phyloP scores from a whole-genome alignment of 2,888 invertebrate genomes.

The Hesperia comma region DNA sequence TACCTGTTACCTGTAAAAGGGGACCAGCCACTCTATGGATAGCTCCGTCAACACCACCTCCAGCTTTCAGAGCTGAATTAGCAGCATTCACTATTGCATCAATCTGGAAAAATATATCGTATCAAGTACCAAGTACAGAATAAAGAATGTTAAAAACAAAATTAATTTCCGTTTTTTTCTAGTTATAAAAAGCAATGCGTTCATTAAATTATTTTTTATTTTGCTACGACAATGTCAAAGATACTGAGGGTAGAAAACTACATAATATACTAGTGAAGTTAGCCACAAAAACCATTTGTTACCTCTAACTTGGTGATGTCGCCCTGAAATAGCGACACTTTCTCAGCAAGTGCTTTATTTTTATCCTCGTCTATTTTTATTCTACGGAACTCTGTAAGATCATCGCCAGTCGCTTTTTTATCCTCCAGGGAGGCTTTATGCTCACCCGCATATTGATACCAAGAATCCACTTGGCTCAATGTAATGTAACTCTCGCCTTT shows the following conservation, averaged over 20 bases:
- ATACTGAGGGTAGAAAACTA: no score
- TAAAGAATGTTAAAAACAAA: no score
- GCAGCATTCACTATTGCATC: conserved; percentile 97
- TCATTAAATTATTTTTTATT: no score
- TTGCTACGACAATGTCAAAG: no score
- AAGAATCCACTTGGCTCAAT: conserved; percentile 79
- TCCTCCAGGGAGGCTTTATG: conserved; percentile 58
- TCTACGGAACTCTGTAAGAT: conserved; percentile 62
- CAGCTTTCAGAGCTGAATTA: conserved; percentile 88
- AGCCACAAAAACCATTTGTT: conserved; percentile 18
- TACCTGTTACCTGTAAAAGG: conserved; percentile 79
- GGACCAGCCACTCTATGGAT: conserved; percentile 93
- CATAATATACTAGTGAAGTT: no score
- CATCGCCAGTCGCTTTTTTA: conserved; percentile 68
- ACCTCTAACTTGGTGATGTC: conserved; percentile 93
- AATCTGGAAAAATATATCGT: conserved; percentile 69
- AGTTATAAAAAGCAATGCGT: no score
- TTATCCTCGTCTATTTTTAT: conserved; percentile 59
- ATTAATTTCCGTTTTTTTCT: no score
- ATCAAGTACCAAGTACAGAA: no score
- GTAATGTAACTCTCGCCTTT: conserved; percentile 62
- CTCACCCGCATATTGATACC: conserved; percentile 78
- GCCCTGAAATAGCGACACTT: conserved; percentile 88
- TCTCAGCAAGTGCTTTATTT: conserved; percentile 80
- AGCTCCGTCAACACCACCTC: conserved; percentile 96